Conservation (phyloP, 2,797 vertebrate genomes). For the Molossus molossus region DNA sequence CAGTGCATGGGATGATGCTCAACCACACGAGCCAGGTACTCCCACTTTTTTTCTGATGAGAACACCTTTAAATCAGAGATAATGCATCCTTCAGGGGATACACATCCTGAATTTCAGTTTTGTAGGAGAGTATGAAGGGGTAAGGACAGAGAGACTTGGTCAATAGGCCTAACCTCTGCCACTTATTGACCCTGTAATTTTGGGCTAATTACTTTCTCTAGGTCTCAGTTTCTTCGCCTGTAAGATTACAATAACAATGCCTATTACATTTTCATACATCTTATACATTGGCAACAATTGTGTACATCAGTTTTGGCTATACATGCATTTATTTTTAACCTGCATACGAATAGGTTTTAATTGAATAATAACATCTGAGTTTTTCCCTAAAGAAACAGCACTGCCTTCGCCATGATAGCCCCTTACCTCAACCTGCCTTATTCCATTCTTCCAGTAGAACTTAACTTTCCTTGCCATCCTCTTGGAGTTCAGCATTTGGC, state of each 20-base stretch:
- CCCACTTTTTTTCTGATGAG: neutral
- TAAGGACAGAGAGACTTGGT: neutral
- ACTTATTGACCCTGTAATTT: neutral
- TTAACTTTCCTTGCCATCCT: slow-evolving; percentile 1
- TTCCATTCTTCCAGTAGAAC: neutral
- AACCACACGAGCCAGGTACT: neutral
- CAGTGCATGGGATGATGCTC: neutral
- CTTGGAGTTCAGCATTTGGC: neutral
- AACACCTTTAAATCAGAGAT: neutral
- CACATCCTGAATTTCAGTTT: neutral
- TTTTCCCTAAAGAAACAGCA: neutral
- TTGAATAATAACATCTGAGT: neutral
- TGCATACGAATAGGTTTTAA: slow-evolving; percentile 9
- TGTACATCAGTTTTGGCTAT: neutral
- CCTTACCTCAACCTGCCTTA: neutral
- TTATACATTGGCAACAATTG: neutral
- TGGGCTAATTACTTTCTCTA: neutral
- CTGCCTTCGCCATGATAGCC: neutral
- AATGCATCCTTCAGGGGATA: neutral
- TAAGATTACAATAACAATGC: slow-evolving; percentile 6
- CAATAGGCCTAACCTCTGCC: neutral
- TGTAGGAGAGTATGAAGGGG: neutral
- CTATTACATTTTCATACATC: neutral
- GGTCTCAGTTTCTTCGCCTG: neutral
- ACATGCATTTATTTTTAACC: neutral